Percentiles rank a stretch among this genome's conserved stretches.
phyloP scores from a whole-genome alignment of 1,140 invertebrate species.

The Cydia fagiglandana region DNA sequence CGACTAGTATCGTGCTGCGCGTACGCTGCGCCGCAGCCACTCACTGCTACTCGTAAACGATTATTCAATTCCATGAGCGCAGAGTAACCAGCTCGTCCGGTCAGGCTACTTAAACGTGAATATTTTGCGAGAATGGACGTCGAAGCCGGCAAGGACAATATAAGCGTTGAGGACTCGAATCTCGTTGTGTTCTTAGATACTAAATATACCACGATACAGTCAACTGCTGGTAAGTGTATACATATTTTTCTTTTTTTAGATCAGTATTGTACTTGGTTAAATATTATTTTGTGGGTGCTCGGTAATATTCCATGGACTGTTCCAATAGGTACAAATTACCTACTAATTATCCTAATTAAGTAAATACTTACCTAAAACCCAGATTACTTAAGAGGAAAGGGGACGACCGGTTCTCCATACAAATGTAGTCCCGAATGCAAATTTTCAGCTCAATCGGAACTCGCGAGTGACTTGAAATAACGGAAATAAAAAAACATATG shows the following conservation, averaged over 20 bases:
- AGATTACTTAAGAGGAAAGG: too few species aligned
- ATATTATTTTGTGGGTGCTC: background rate
- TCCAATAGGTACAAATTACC: too few species aligned
- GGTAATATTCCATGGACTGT: too few species aligned
- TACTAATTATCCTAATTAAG: too few species aligned
- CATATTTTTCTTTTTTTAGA: background rate
- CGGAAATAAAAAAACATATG: too few species aligned
- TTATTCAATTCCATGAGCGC: slow-evolving; percentile 5
- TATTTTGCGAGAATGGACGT: slow-evolving; percentile 54
- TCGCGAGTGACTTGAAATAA: too few species aligned
- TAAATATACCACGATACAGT: background rate
- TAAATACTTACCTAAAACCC: too few species aligned
- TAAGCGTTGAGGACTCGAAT: slow-evolving; percentile 55
- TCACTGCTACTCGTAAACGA: background rate
- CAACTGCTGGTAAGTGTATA: background rate
- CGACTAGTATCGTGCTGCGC: background rate
- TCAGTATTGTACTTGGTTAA: background rate
- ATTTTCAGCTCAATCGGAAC: too few species aligned
- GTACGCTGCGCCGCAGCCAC: slow-evolving; percentile 8
- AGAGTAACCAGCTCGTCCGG: slow-evolving; percentile 7
- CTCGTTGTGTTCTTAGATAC: slow-evolving; percentile 53
- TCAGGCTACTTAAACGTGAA: slow-evolving; percentile 11
- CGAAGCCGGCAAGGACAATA: slow-evolving; percentile 54
- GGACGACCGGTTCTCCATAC: too few species aligned
- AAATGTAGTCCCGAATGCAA: too few species aligned